Conservation (phyloP, 2,797 vertebrate genomes). For the Chrysocyon brachyurus region DNA sequence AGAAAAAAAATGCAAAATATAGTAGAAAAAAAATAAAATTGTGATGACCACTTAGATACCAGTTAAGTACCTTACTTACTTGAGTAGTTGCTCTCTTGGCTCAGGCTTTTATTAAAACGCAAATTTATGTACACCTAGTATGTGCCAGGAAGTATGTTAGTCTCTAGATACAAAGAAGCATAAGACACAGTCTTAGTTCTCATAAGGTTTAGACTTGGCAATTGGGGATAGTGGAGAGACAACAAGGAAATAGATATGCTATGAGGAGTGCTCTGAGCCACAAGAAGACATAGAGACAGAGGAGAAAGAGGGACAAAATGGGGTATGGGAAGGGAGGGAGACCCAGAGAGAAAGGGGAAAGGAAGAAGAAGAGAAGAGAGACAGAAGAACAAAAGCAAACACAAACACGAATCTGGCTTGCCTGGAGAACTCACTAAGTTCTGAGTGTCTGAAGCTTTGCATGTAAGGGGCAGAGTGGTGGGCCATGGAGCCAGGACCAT, state of each 20-base stretch:
- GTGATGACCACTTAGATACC: not conserved
- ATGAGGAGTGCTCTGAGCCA: not conserved
- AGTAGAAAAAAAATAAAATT: not conserved
- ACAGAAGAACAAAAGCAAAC: not conserved
- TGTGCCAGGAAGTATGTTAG: not conserved
- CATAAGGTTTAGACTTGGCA: not conserved
- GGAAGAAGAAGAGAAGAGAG: not conserved
- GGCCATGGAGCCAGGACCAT: too few relatives aligned
- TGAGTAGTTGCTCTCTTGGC: not conserved
- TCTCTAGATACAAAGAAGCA: not conserved
- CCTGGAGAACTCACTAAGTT: not conserved
- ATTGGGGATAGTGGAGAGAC: too few relatives aligned
- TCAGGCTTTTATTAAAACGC: not conserved
- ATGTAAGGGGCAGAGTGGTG: not conserved
- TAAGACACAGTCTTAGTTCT: not conserved
- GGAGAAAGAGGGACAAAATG: not conserved
- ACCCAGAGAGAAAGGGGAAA: not conserved
- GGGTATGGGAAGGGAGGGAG: not conserved
- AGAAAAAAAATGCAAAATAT: not conserved
- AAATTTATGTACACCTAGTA: not conserved
- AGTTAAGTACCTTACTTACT: not conserved
- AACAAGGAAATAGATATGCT: not conserved
- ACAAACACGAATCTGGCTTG: not conserved
- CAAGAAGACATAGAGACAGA: not conserved
- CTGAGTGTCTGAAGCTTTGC: not conserved